Base-by-base conservation (phyloP, 1,140 invertebrate species). In the Drosophila cardini region DNA sequence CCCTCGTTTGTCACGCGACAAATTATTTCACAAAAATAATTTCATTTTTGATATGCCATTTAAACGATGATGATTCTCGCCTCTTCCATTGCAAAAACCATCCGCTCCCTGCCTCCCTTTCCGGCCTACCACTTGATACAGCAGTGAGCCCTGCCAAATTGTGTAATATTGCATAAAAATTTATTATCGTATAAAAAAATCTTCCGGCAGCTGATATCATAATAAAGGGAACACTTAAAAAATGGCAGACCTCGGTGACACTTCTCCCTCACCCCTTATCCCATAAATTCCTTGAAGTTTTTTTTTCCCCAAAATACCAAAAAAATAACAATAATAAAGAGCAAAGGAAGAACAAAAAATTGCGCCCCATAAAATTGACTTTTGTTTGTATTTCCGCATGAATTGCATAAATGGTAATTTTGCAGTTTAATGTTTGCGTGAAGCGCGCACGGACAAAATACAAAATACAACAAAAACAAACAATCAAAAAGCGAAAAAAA, bases 391-490 rank as follows among this genome's bases (percentile, higher is more conserved):
- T 89, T 87, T 87, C 84, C 84, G 84, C 84, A 80, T 87, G 84
- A 87, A 89, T 89, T 87, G 84, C 80, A 89, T 89, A 84, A 89
- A 89, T 89, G 84, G 84, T 89, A 89, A 89, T 89, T 87, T 89
- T 79, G 83, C 79, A 83, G 76, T 87, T 87, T 89, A 89, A 89
- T 83, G 84, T 87, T 80, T 67, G 85, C 56, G 56, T 48, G 52
- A 81, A 68, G 61, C 40, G 71, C 42, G 46, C 34, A 16, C 68
- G 30, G 57, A 45, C 64, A 68, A 68, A 78, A 55, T 21, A 40
- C 53, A 50, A 65, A 18, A 21, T 42, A 55, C 42, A 26, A 26
- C 21, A 26, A 26, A 26, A 63, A 68, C 26, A 62, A 68, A 46
- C 36, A 9, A n/a, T n/a, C n/a, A n/a, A n/a, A n/a, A 57, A 63